Percentiles rank a stretch among this genome's conserved stretches.
Evolutionary conservation across 2,113 vertebrate species (phyloP).

Genomic region (Hucho hucho): DNA sequence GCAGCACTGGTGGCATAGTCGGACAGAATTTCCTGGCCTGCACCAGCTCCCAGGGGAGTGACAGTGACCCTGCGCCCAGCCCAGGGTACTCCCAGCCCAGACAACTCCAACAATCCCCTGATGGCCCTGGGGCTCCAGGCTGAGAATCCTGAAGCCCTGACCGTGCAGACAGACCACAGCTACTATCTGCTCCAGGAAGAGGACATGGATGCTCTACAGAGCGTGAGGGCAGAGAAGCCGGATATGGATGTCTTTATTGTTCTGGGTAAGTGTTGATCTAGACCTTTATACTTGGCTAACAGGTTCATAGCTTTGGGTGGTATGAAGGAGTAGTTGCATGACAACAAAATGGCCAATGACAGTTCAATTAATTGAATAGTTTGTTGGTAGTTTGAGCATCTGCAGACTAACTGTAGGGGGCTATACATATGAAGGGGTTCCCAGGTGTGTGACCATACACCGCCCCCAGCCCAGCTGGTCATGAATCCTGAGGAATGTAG

Average conservation of each 20-base stretch:
- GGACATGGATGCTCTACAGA: slow-evolving; percentile 65
- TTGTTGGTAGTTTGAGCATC: background rate
- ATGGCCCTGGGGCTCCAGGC: slow-evolving; percentile 34
- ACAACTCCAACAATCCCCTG: slow-evolving; percentile 29
- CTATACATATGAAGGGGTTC: too few species aligned
- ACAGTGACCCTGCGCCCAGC: slow-evolving; percentile 62
- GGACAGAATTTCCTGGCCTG: slow-evolving; percentile 46
- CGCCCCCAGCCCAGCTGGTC: background rate
- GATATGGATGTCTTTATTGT: slow-evolving; percentile 78
- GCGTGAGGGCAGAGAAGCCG: slow-evolving; percentile 65
- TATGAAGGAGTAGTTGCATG: slow-evolving; percentile 5
- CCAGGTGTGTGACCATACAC: background rate
- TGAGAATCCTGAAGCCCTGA: slow-evolving; percentile 58
- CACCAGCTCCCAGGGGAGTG: slow-evolving; percentile 56
- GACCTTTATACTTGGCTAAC: background rate
- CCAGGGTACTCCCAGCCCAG: slow-evolving; percentile 56
- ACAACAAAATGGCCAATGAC: background rate
- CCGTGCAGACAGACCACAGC: slow-evolving; percentile 80
- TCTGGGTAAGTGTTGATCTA: slow-evolving; percentile 66
- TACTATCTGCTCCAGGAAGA: slow-evolving; percentile 74
- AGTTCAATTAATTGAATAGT: background rate
- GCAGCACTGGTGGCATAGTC: slow-evolving; percentile 34
- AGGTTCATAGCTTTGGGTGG: background rate
- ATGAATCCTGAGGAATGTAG: background rate
- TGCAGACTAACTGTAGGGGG: background rate